Evolutionary conservation across 2,797 vertebrate genomes (phyloP).

Genomic region (Xenopus petersii): DNA sequence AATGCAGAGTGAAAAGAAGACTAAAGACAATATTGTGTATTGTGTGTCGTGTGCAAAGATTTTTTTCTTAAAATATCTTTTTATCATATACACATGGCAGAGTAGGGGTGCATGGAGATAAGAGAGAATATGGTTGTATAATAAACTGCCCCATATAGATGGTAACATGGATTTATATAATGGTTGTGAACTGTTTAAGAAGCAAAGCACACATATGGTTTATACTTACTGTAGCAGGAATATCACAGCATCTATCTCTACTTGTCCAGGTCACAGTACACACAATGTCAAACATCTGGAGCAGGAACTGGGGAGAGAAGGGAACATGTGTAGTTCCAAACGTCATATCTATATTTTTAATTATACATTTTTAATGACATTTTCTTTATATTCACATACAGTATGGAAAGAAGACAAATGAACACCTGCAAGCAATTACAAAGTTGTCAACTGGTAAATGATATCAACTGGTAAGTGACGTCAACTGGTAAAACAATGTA

Average conservation of each 20-base stretch:
- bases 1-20: too few relatives aligned
- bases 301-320: slow-evolving; percentile 81
- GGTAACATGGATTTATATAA: neutral
- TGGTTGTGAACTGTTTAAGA: neutral
- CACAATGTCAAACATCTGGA: slow-evolving; percentile 97
- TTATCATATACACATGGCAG: too few relatives aligned
- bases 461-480: too few relatives aligned
- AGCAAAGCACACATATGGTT: neutral
- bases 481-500: slow-evolving; percentile 31
- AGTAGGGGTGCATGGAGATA: too few relatives aligned
- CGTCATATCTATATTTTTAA: slow-evolving; percentile 45
- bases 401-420: slow-evolving; percentile 33
- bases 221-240: slow-evolving; percentile 86
- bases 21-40: too few relatives aligned
- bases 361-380: slow-evolving; percentile 31
- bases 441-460: slow-evolving; percentile 24
- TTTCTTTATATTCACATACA: slow-evolving; percentile 24
- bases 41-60: too few relatives aligned
- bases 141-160: too few relatives aligned
- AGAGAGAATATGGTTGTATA: too few relatives aligned
- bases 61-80: too few relatives aligned
- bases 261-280: slow-evolving; percentile 94
- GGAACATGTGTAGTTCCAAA: slow-evolving; percentile 24
- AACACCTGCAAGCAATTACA: slow-evolving; percentile 35
- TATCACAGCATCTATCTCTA: slow-evolving; percentile 94